Conservation (phyloP, 1,140 invertebrate genomes). For the Dendrolimus kikuchii region DNA sequence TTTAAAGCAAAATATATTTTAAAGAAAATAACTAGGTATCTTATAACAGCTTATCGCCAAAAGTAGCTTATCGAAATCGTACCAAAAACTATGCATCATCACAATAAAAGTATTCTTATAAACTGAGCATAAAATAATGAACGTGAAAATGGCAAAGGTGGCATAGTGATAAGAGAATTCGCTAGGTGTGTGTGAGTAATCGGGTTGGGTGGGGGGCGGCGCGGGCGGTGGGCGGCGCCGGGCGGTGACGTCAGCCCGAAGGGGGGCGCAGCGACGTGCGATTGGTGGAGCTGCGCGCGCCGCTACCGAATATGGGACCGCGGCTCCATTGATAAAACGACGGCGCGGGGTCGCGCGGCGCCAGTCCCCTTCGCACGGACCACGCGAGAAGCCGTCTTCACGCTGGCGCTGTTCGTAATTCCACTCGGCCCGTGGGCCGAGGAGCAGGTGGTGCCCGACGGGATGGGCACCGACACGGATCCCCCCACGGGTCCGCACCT, state of each 20-base stretch:
- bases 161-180: not conserved
- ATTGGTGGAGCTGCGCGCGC: slow-evolving; percentile 64
- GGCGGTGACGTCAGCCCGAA: slow-evolving; percentile 57
- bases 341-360: slow-evolving; percentile 65
- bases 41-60: too few species aligned
- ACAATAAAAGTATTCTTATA: too few species aligned
- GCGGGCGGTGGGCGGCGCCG: slow-evolving; percentile 56
- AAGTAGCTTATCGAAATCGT: too few species aligned
- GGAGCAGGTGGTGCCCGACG: slow-evolving; percentile 71
- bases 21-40: too few species aligned
- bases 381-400: slow-evolving; percentile 57
- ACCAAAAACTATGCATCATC: too few species aligned
- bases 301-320: slow-evolving; percentile 73
- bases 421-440: slow-evolving; percentile 69
- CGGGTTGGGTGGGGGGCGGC: slow-evolving; percentile 37
- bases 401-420: slow-evolving; percentile 67
- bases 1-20: too few species aligned
- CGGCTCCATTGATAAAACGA: slow-evolving; percentile 70
- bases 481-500: slow-evolving; percentile 59
- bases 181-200: slow-evolving; percentile 7
- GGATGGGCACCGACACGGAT: slow-evolving; percentile 60
- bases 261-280: slow-evolving; percentile 38
- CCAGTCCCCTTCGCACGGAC: slow-evolving; percentile 65
- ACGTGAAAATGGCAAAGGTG: slow-evolving; percentile 7
- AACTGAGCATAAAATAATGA: too few species aligned